Conservation (phyloP, 2,888 invertebrate species). For the Crossocerus cetratus region DNA sequence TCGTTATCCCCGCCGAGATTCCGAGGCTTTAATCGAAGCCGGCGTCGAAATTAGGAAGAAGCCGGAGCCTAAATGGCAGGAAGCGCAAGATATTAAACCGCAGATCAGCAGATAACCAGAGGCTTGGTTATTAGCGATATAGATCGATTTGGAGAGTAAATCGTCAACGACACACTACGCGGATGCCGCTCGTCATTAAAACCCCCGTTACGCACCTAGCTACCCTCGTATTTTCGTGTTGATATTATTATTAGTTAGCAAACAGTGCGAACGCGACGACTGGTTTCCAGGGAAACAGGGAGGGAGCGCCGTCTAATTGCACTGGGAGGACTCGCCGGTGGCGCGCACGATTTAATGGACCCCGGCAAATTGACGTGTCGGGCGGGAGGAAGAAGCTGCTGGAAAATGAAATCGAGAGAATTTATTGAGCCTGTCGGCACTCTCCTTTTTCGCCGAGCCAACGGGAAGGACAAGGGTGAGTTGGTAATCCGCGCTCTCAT, state of each 20-base stretch:
- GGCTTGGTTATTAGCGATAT: constrained; percentile 44
- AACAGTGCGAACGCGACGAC: neutral
- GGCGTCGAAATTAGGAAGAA: constrained; percentile 38
- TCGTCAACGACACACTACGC: constrained; percentile 8
- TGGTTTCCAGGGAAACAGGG: neutral
- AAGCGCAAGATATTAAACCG: constrained; percentile 19
- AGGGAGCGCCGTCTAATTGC: neutral
- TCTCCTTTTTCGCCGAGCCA: constrained; percentile 17
- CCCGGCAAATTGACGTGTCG: constrained; percentile 15
- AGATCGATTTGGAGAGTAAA: constrained; percentile 33
- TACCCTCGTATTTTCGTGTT: constrained; percentile 11
- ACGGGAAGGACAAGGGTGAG: constrained; percentile 25
- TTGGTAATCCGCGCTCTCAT: constrained; percentile 56
- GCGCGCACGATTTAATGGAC: neutral
- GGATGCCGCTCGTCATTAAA: neutral
- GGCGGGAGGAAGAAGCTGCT: too few relatives aligned
- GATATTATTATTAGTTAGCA: neutral
- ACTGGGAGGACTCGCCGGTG: neutral
- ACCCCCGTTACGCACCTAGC: neutral
- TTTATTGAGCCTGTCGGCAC: constrained; percentile 13
- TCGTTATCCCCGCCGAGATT: constrained; percentile 40
- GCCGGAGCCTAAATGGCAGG: neutral
- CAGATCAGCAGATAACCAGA: constrained; percentile 29
- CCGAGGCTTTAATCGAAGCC: constrained; percentile 20
- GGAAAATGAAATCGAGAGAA: constrained; percentile 14